A percentile compares a stretch with the other conserved stretches of the same genome.
Evolutionary conservation across 2,113 vertebrate species (phyloP).

Genomic region (Gallinago paraguaiae): DNA sequence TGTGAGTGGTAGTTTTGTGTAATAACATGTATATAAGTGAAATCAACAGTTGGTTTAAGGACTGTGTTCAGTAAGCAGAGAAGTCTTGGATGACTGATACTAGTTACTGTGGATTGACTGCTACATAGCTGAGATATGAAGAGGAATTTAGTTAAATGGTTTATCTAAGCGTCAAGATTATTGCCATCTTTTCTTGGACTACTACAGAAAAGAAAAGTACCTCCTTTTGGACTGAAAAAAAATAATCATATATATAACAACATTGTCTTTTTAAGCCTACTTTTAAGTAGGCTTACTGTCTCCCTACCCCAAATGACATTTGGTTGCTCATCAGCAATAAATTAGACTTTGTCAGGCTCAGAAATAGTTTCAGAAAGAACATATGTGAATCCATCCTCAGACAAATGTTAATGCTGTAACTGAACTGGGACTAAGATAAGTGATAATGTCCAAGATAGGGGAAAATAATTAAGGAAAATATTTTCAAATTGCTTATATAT

Average conservation of each 20-base stretch:
- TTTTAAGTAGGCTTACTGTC: not conserved
- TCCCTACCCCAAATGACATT: not conserved
- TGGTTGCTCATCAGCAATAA: not conserved
- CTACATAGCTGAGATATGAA: not conserved
- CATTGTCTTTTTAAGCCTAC: not conserved
- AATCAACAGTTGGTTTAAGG: slow-evolving; percentile 39
- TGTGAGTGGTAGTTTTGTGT: not conserved
- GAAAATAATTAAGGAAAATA: not conserved
- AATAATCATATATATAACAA: not conserved
- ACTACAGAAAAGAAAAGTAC: not conserved
- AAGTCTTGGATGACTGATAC: not conserved
- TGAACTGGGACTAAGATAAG: not conserved
- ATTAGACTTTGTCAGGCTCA: not conserved
- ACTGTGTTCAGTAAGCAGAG: not conserved
- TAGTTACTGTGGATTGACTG: not conserved
- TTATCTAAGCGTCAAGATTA: not conserved
- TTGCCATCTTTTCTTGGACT: not conserved
- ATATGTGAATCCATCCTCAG: not conserved
- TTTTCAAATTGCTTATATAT: not conserved
- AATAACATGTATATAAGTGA: not conserved
- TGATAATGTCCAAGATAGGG: not conserved
- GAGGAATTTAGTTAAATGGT: not conserved
- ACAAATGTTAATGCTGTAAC: not conserved
- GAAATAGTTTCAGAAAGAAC: not conserved
- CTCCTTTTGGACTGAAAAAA: not conserved